Evolutionary conservation across 2,113 vertebrate genomes (phyloP).

Genomic region (Cariama cristata): DNA sequence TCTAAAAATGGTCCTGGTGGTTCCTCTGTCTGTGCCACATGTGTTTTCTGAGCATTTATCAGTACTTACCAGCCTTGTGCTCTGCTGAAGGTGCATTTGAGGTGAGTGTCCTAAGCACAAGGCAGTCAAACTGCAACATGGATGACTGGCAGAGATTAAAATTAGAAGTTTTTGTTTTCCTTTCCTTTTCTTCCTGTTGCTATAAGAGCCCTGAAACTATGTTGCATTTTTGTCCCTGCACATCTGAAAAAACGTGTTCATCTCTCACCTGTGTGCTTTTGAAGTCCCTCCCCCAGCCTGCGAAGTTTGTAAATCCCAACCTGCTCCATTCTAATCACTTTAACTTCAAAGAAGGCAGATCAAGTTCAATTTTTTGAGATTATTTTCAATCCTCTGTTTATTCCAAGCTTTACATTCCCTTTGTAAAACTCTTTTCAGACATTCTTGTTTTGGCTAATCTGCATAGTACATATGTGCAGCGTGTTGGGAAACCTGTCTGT

Average conservation of each 20-base stretch:
- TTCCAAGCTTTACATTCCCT: neutral
- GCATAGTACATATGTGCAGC: neutral
- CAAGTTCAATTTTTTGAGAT: neutral
- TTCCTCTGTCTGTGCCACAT: neutral
- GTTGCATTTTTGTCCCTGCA: conserved; percentile 9
- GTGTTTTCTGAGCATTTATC: neutral
- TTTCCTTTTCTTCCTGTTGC: neutral
- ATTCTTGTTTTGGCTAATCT: neutral
- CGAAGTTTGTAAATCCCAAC: neutral
- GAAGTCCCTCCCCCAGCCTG: conserved; percentile 7
- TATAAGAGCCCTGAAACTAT: neutral
- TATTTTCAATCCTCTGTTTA: conserved; percentile 16
- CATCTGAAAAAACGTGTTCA: neutral
- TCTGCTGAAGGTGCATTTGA: neutral
- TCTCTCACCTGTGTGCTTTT: conserved; percentile 32
- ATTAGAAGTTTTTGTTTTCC: neutral
- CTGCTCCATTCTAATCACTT: conserved; percentile 28
- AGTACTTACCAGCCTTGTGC: neutral
- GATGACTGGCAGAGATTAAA: neutral
- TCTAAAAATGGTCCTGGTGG: neutral
- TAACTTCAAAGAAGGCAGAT: conserved; percentile 29
- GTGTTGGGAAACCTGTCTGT: neutral
- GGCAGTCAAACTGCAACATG: neutral
- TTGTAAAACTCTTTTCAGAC: neutral
- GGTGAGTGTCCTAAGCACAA: neutral